phyloP scores from a whole-genome alignment of 2,888 invertebrate species.

The Catonia carolina region DNA sequence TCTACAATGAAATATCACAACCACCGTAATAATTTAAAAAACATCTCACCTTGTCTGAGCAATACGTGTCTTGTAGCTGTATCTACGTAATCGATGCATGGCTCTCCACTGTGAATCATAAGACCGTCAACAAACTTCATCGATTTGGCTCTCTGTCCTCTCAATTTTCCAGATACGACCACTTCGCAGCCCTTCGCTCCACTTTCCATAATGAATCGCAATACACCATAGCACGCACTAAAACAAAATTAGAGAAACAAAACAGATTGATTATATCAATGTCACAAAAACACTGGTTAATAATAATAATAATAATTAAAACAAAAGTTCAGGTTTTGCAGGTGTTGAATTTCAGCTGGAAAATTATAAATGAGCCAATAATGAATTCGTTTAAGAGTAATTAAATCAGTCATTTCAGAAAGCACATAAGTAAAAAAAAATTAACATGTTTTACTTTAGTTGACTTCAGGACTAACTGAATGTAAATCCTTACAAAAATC shows the following conservation, averaged over 20 bases:
- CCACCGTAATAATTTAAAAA: too few relatives aligned
- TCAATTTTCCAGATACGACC: conserved; percentile 96
- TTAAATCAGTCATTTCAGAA: too few relatives aligned
- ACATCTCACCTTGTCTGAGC: conserved; percentile 90
- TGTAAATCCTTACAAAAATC: too few relatives aligned
- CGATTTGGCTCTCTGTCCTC: conserved; percentile 98
- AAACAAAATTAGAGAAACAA: conserved; percentile 1
- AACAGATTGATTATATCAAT: not conserved
- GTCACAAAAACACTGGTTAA: too few relatives aligned
- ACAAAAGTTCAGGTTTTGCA: not conserved
- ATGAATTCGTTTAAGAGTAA: too few relatives aligned
- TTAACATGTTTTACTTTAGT: too few relatives aligned
- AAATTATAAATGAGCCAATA: too few relatives aligned
- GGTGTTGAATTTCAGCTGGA: not conserved
- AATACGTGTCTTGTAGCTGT: conserved; percentile 97
- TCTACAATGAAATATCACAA: too few relatives aligned
- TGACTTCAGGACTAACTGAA: too few relatives aligned
- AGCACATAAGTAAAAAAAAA: too few relatives aligned
- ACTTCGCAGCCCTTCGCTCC: conserved; percentile 97
- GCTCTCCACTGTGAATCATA: conserved; percentile 99
- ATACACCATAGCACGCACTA: conserved; percentile 96
- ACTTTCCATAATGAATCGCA: conserved; percentile 97
- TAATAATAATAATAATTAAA: not conserved
- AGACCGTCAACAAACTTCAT: conserved; percentile 99
- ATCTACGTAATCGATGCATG: conserved; percentile 97